Conservation (phyloP, 2,113 vertebrate genomes). For the Chloroceryle aenea region DNA sequence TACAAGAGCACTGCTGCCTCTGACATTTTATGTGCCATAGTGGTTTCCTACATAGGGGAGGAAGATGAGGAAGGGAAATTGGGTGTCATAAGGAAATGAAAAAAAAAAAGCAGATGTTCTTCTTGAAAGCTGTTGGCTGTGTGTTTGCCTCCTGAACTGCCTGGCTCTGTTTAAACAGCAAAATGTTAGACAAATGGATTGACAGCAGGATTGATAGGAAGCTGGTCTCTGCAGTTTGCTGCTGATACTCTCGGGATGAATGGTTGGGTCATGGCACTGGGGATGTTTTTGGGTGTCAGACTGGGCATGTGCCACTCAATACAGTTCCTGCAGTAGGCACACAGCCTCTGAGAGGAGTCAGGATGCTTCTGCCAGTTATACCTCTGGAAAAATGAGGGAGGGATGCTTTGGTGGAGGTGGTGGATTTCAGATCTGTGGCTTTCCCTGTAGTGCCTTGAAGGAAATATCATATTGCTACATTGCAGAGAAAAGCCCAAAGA, state of each 20-base stretch:
- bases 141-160: background rate
- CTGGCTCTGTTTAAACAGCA: background rate
- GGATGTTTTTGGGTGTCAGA: background rate
- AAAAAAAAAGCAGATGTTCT: background rate
- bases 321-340: accelerated
- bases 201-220: background rate
- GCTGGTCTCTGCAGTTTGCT: background rate
- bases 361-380: background rate
- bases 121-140: accelerated
- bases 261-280: accelerated
- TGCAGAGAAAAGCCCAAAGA: background rate
- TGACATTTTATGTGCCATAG: background rate
- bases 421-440: background rate
- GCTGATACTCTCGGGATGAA: background rate
- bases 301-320: accelerated
- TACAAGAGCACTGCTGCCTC: background rate
- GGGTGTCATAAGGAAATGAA: background rate
- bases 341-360: background rate
- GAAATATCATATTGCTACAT: background rate
- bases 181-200: background rate
- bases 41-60: background rate
- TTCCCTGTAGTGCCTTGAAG: background rate
- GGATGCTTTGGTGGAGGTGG: background rate
- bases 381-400: background rate
- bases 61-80: background rate